Evolutionary conservation across 2,888 invertebrate genomes (phyloP), one percentile per base, ranked within the genome.

Genomic region (Allophyes oxyacanthae): DNA sequence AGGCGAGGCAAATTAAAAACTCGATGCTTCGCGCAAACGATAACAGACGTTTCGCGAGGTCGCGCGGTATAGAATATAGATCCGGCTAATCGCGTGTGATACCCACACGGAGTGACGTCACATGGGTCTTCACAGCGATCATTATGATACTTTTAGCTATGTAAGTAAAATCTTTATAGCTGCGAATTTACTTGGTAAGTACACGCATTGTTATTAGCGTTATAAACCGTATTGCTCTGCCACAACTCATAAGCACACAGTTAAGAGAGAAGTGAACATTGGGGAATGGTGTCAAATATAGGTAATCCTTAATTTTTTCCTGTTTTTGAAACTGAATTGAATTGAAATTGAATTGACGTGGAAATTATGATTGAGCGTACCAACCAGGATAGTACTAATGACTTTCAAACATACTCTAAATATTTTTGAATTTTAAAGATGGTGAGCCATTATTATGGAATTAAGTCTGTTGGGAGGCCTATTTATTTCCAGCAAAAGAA

Each of bases 1-100:
- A 68, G 61, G 73, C 77, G 70, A 76, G 36, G 58, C 43, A 72
- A 65, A 76, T 69, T 56, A 72, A 73, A 60, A 73, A 68, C 44
- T 53, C 52, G 54, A 57, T 61, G 44, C 52, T 61, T 56, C 54
- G 54, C 63, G 46, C 54, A 51, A 72, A 64, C 61, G 73, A 76
- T 76, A 76, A 73, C 76, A 62, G 62, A 59, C 50, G 57, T 38
- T 43, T 45, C 50, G 59, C 73, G 68, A 73, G 69, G 69, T 65
- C 65, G 65, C 52, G 44, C 43, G 11, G 41, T 45, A 53, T 58
- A 64, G 20, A 20, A n/a, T n/a, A n/a, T n/a, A n/a, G 61, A 57
- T 72, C 58, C 73, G 61, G 73, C 58, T 72, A 62, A 68, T 68
- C 67, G 46, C 52, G 54, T 49, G 38, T 61, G 57, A 67, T 64